These are phyloP conservation scores for Conomelus anceps DNA, from an alignment of 2,888 invertebrate species.

Conservation along the genomic window DNA sequence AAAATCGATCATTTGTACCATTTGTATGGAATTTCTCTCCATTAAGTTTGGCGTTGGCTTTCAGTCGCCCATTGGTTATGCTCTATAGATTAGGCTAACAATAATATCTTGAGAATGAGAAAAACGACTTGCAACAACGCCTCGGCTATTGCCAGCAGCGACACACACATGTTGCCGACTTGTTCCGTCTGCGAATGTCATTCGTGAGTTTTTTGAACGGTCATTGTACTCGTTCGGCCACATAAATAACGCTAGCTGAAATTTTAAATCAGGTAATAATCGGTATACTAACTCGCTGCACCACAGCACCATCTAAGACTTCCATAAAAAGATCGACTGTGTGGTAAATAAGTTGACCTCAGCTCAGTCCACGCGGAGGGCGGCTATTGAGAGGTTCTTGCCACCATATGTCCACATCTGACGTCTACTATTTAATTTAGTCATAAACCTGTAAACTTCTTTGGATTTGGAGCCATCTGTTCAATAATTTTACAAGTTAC, in stretches of 20 bases:
- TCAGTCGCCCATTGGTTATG: background rate
- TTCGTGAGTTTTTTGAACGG: no score
- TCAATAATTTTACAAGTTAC: no score
- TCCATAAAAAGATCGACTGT: background rate
- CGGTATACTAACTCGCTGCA: background rate
- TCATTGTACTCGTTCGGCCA: background rate
- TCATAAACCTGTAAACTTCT: no score
- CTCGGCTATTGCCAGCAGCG: background rate
- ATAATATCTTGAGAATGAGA: background rate
- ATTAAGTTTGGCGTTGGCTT: background rate
- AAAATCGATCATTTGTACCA: background rate
- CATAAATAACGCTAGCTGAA: background rate
- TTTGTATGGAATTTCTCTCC: background rate
- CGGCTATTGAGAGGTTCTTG: no score
- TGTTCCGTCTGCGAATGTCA: background rate
- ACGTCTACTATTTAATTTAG: no score
- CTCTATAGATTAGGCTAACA: background rate
- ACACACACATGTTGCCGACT: background rate
- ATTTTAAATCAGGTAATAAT: background rate
- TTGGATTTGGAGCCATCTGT: no score
- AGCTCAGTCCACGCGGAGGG: background rate
- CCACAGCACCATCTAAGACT: background rate
- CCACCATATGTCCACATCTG: no score
- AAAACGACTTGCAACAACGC: background rate
- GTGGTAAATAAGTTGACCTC: background rate